Conservation (phyloP, 2,888 invertebrate genomes). For the Carterocephalus palaemon region DNA sequence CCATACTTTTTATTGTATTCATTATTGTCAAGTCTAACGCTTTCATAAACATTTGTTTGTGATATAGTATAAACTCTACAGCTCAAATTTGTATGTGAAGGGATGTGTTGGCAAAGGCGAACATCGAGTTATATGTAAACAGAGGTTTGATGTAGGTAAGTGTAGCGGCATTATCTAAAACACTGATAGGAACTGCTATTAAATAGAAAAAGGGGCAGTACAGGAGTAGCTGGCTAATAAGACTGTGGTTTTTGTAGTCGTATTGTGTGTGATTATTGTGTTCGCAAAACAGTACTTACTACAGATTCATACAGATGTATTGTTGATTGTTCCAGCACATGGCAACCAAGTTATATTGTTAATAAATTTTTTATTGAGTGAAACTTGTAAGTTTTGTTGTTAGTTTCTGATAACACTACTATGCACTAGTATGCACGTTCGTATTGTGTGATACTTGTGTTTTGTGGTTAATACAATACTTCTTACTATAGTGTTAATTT, state of each 20-base stretch:
- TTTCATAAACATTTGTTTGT: too few species aligned
- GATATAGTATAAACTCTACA: too few species aligned
- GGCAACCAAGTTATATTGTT: not conserved
- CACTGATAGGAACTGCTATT: not conserved
- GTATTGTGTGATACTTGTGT: not conserved
- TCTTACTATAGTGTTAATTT: too few species aligned
- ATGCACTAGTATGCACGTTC: not conserved
- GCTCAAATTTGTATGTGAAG: slow-evolving; percentile 23
- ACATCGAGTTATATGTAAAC: slow-evolving; percentile 27
- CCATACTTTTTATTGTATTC: too few species aligned
- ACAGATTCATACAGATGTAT: not conserved
- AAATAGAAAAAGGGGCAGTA: not conserved
- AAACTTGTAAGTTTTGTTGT: slow-evolving; percentile 3
- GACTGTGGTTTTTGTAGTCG: slow-evolving; percentile 1
- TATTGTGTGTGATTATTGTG: slow-evolving; percentile 10
- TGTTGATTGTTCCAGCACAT: slow-evolving; percentile 5
- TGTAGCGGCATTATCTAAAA: slow-evolving; percentile 18
- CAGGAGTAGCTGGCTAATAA: too few species aligned
- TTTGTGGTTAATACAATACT: too few species aligned
- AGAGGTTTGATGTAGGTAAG: slow-evolving; percentile 58
- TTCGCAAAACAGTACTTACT: not conserved
- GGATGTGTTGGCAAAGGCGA: slow-evolving; percentile 58
- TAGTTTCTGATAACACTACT: slow-evolving; percentile 1
- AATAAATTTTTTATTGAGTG: slow-evolving; percentile 6
- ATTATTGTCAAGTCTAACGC: too few species aligned